Percentiles rank a stretch among this genome's conserved stretches.
Evolutionary conservation across 2,888 invertebrate genomes (phyloP).

Genomic region (Lysandra bellargus): DNA sequence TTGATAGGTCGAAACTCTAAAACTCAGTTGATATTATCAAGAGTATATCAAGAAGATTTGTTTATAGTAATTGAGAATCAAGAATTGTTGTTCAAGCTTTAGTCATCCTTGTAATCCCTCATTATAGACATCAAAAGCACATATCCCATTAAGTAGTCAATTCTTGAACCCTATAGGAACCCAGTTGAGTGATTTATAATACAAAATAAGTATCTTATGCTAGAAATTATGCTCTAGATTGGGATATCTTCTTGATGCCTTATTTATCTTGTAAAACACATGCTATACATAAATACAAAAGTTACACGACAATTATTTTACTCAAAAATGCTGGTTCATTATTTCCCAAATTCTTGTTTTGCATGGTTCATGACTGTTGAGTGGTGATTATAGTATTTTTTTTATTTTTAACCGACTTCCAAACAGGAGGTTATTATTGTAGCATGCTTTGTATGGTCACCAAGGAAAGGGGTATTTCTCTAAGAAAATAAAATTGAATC

Average conservation of each 20-base stretch:
- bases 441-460: neutral
- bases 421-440: no score
- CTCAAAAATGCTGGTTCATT: neutral
- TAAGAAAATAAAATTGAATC: neutral
- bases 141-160: neutral
- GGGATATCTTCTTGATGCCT: neutral
- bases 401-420: neutral
- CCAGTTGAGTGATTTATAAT: neutral
- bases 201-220: neutral
- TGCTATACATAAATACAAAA: slow-evolving; percentile 18
- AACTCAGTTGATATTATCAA: no score
- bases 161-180: no score
- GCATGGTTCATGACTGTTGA: neutral
- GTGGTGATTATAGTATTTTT: neutral
- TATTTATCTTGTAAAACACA: neutral
- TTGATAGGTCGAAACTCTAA: no score
- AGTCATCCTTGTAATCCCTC: neutral
- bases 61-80: neutral
- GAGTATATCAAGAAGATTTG: no score
- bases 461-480: neutral
- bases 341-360: neutral
- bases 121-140: neutral
- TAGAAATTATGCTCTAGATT: neutral
- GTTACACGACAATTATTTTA: slow-evolving; percentile 23
- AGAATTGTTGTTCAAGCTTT: neutral